Percentiles rank a stretch among this genome's conserved stretches.
phyloP scores from a whole-genome alignment of 2,888 invertebrate species.

The Erebia epiphron region DNA sequence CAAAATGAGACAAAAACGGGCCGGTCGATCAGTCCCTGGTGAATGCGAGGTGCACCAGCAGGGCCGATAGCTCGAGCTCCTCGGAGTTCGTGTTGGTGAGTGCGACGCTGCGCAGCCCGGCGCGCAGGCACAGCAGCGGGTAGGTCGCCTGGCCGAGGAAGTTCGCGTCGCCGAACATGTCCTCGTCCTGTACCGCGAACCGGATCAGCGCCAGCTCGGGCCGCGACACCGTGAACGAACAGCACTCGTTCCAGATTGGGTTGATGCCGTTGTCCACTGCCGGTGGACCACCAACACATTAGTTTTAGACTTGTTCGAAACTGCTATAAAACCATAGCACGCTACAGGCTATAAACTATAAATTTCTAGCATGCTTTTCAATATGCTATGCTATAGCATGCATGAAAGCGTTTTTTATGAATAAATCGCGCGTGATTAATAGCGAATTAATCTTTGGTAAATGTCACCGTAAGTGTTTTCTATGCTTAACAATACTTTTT shows the following conservation, averaged over 20 bases:
- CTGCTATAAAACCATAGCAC: too few relatives aligned
- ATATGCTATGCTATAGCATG: too few relatives aligned
- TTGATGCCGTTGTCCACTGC: slow-evolving; percentile 96
- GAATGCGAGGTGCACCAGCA: slow-evolving; percentile 87
- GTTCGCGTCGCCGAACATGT: slow-evolving; percentile 98
- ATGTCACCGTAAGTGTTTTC: too few relatives aligned
- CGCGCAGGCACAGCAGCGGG: slow-evolving; percentile 91
- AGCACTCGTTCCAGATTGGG: slow-evolving; percentile 95
- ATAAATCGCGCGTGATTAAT: too few relatives aligned
- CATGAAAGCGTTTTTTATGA: too few relatives aligned
- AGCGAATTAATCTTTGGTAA: too few relatives aligned
- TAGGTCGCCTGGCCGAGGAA: slow-evolving; percentile 98
- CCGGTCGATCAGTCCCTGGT: slow-evolving; percentile 21
- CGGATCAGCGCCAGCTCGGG: slow-evolving; percentile 92
- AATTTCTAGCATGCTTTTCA: too few relatives aligned
- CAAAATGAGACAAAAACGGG: too few relatives aligned
- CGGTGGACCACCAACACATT: too few relatives aligned
- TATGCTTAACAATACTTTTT: too few relatives aligned
- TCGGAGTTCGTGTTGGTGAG: slow-evolving; percentile 96
- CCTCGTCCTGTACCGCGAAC: slow-evolving; percentile 96
- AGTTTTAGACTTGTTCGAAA: too few relatives aligned
- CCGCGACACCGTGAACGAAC: slow-evolving; percentile 91
- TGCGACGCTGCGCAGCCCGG: slow-evolving; percentile 95
- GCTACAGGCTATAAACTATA: too few relatives aligned
- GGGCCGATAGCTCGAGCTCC: slow-evolving; percentile 94